These are phyloP conservation scores for Dyspetes luteomarginatus DNA, from an alignment of 2,888 invertebrate genomes.

Conservation along the genomic window DNA sequence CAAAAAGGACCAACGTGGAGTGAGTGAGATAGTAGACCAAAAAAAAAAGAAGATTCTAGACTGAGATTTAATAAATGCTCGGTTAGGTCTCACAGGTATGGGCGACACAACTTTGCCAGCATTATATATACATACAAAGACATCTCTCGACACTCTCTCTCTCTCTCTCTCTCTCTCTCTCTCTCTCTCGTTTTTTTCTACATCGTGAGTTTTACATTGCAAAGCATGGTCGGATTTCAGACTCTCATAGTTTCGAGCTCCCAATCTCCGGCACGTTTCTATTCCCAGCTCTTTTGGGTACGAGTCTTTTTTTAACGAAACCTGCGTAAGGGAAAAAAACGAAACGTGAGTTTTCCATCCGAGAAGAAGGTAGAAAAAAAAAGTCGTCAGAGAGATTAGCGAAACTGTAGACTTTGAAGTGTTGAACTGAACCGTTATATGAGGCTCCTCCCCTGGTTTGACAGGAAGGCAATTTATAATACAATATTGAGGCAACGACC, in stretches of 20 bases:
- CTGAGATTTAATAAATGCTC: constrained; percentile 80
- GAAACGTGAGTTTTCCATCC: constrained; percentile 15
- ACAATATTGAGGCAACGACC: too few relatives aligned
- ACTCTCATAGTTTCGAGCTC: too few relatives aligned
- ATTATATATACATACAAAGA: constrained; percentile 67
- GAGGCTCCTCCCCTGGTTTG: neutral
- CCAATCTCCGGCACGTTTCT: too few relatives aligned
- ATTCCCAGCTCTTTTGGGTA: neutral
- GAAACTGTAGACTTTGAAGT: constrained; percentile 33
- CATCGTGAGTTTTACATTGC: neutral
- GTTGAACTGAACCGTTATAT: neutral
- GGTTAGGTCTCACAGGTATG: constrained; percentile 67
- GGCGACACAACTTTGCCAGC: constrained; percentile 71
- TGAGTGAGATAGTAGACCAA: constrained; percentile 56
- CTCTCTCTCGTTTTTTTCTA: constrained; percentile 7
- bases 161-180: constrained; percentile 33
- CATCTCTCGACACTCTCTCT: constrained; percentile 65
- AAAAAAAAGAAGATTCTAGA: constrained; percentile 72
- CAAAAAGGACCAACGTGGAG: constrained; percentile 58
- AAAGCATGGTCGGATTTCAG: too few relatives aligned
- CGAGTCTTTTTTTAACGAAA: neutral
- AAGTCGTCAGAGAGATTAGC: constrained; percentile 12
- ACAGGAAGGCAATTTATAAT: too few relatives aligned
- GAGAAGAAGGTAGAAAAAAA: constrained; percentile 3
- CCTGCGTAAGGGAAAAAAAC: constrained; percentile 13